Conservation (phyloP, 2,888 invertebrate species). For the Deroplatys truncata region DNA sequence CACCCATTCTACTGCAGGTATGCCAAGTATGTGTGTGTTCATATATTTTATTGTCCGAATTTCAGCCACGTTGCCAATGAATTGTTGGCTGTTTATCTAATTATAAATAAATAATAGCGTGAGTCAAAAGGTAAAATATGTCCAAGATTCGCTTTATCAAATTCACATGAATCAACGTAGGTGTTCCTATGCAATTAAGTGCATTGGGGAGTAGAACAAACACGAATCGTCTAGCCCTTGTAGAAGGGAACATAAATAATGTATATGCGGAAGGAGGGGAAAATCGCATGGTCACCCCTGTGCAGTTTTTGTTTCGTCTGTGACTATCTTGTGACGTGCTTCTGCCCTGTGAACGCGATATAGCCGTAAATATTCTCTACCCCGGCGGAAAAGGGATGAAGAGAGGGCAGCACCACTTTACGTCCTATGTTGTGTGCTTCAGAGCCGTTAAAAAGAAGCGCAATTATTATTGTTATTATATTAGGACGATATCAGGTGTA, state of each 20-base stretch:
- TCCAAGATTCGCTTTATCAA: too few species aligned
- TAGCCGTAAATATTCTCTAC: not conserved
- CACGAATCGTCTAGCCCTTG: not conserved
- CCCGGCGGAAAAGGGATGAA: not conserved
- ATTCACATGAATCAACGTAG: not conserved
- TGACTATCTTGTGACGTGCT: not conserved
- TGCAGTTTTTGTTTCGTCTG: not conserved
- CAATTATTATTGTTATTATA: slow-evolving; percentile 15
- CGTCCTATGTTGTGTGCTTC: slow-evolving; percentile 11
- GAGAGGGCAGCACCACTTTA: not conserved
- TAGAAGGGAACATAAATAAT: not conserved
- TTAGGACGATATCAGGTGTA: not conserved
- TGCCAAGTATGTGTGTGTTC: too few species aligned
- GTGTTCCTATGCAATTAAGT: not conserved
- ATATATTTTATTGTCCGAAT: too few species aligned
- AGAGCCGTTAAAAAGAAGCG: slow-evolving; percentile 20
- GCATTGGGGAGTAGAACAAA: not conserved
- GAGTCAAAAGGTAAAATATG: too few species aligned
- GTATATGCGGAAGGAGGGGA: not conserved
- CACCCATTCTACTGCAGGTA: too few species aligned
- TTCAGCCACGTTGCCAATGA: too few species aligned
- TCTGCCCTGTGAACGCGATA: not conserved
- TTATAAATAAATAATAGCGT: too few species aligned
- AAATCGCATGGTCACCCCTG: not conserved
- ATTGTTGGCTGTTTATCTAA: too few species aligned